These are phyloP conservation scores for Cyclina sinensis DNA, from an alignment of 1,140 invertebrate genomes.

Conservation along the genomic window DNA sequence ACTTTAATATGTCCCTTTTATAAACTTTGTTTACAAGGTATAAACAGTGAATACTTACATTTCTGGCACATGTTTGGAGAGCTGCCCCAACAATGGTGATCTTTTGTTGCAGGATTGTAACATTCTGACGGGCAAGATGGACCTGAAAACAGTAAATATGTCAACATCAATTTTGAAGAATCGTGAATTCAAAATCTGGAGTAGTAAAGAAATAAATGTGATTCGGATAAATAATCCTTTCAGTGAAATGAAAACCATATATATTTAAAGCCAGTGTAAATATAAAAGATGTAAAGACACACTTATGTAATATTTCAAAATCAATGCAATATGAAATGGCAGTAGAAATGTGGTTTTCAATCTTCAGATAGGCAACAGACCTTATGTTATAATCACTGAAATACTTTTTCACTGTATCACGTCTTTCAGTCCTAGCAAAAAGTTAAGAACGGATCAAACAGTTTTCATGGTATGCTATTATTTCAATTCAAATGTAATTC, in stretches of 20 bases:
- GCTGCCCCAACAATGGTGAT: conserved; percentile 94
- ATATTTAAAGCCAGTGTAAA: background rate
- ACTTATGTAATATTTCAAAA: background rate
- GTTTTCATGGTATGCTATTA: too few relatives aligned
- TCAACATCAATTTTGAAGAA: background rate
- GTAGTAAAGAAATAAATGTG: background rate
- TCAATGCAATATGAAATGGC: background rate
- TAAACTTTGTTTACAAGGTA: too few relatives aligned
- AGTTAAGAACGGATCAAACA: too few relatives aligned
- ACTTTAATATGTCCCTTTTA: too few relatives aligned
- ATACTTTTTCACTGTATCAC: too few relatives aligned
- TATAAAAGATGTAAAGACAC: background rate
- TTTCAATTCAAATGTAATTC: too few relatives aligned
- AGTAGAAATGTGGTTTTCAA: too few relatives aligned
- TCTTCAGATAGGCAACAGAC: too few relatives aligned
- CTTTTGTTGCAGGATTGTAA: conserved; percentile 86
- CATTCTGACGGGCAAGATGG: conserved; percentile 74
- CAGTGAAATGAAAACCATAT: background rate
- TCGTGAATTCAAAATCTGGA: background rate
- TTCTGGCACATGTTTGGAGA: conserved; percentile 97
- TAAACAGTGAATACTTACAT: too few relatives aligned
- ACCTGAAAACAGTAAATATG: conserved; percentile 68
- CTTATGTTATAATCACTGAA: too few relatives aligned
- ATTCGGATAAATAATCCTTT: background rate
- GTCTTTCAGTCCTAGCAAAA: too few relatives aligned